Percentiles rank a stretch among this genome's conserved stretches.
These are phyloP conservation scores for Oegoconia quadripuncta DNA, from an alignment of 2,888 invertebrate genomes.

Conservation along the genomic window DNA sequence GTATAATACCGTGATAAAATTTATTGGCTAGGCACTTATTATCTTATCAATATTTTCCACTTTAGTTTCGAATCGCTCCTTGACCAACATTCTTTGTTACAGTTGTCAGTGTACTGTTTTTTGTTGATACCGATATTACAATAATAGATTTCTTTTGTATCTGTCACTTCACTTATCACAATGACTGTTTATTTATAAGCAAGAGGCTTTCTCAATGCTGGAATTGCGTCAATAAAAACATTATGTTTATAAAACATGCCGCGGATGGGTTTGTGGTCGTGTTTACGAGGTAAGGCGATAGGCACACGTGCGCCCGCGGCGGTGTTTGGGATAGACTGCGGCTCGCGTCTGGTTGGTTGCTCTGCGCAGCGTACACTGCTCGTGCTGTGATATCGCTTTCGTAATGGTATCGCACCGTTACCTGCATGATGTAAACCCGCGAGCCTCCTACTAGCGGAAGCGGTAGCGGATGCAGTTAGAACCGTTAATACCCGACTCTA, in stretches of 20 bases:
- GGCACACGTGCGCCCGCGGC: slow-evolving; percentile 42
- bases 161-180: slow-evolving; percentile 8
- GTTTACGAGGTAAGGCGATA: neutral
- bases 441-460: slow-evolving; percentile 20
- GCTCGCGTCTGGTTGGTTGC: slow-evolving; percentile 24
- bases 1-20: slow-evolving; percentile 44
- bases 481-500: neutral
- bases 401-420: slow-evolving; percentile 51
- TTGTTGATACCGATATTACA: slow-evolving; percentile 22
- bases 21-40: slow-evolving; percentile 39
- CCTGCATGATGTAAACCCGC: slow-evolving; percentile 22
- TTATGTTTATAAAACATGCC: neutral
- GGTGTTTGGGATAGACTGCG: slow-evolving; percentile 44
- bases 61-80: slow-evolving; percentile 46
- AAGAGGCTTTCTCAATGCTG: slow-evolving; percentile 21
- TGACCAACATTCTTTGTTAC: slow-evolving; percentile 52
- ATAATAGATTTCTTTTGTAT: slow-evolving; percentile 11
- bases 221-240: slow-evolving; percentile 7
- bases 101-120: slow-evolving; percentile 22
- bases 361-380: slow-evolving; percentile 25
- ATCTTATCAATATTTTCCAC: slow-evolving; percentile 69
- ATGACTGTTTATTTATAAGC: slow-evolving; percentile 25
- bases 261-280: neutral
- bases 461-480: slow-evolving; percentile 7
- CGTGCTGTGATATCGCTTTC: slow-evolving; percentile 49